A percentile compares a stretch with the other conserved stretches of the same genome.
Conservation (phyloP, 2,113 vertebrate species). For the Nycticryphes semicollaris region DNA sequence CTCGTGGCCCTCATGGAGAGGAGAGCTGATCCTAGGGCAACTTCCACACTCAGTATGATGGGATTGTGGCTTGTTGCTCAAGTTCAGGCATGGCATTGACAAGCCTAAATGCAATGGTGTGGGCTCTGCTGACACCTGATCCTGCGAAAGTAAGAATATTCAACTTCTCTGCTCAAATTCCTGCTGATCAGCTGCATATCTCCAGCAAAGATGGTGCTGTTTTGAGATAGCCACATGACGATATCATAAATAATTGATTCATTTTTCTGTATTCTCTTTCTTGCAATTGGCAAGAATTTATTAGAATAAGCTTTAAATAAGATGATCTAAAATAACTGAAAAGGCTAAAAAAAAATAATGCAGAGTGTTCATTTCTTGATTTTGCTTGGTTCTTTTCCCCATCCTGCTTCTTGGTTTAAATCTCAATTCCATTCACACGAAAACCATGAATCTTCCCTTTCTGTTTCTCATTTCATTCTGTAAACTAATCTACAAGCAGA, state of each 20-base stretch:
- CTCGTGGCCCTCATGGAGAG: rapidly evolving
- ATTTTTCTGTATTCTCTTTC: neutral
- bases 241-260: neutral
- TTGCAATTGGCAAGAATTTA: slow-evolving; percentile 4
- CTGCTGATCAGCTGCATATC: neutral
- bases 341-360: neutral
- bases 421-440: neutral
- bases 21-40: neutral
- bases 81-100: neutral
- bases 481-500: neutral
- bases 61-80: neutral
- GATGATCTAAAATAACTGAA: neutral
- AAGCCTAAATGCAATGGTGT: neutral
- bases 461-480: neutral
- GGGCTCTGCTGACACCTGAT: neutral
- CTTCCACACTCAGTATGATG: rapidly evolving
- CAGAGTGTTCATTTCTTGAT: neutral
- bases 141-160: neutral
- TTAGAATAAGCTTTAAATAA: slow-evolving; percentile 13
- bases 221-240: neutral
- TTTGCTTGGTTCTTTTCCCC: neutral
- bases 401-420: neutral
- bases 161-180: neutral
- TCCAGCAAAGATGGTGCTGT: neutral
- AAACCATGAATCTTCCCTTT: neutral